Conservation (phyloP, 2,888 invertebrate species). For the Linnaemya vulpina region DNA sequence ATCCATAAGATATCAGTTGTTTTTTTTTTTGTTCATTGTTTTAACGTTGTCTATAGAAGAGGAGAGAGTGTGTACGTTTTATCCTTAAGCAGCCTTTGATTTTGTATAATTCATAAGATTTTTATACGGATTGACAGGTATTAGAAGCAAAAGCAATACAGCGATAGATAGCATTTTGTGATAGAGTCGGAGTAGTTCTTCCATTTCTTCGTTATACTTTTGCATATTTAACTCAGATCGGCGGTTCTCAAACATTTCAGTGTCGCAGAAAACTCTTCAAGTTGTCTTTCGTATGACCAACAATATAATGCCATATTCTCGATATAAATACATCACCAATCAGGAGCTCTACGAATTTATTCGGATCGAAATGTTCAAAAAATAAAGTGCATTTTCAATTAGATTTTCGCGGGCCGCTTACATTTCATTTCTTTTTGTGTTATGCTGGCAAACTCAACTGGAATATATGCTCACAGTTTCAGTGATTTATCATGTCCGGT, state of each 20-base stretch:
- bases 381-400: too few relatives aligned
- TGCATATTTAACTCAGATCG: background rate
- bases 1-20: conserved; percentile 27
- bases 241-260: background rate
- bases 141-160: conserved; percentile 59
- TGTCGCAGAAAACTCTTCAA: too few relatives aligned
- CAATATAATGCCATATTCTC: too few relatives aligned
- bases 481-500: too few relatives aligned
- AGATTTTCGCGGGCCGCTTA: too few relatives aligned
- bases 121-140: conserved; percentile 71
- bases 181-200: conserved; percentile 3
- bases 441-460: too few relatives aligned
- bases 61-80: background rate
- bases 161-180: conserved; percentile 34
- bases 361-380: too few relatives aligned
- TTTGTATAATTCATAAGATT: conserved; percentile 70
- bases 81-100: conserved; percentile 62
- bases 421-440: too few relatives aligned
- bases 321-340: too few relatives aligned
- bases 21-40: conserved; percentile 15
- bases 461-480: too few relatives aligned
- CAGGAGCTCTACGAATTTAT: too few relatives aligned
- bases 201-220: background rate
- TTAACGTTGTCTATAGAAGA: background rate
- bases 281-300: too few relatives aligned